Percentiles rank a stretch among this genome's conserved stretches.
Evolutionary conservation across 2,888 invertebrate species (phyloP).

Genomic region (Tachina grossa): DNA sequence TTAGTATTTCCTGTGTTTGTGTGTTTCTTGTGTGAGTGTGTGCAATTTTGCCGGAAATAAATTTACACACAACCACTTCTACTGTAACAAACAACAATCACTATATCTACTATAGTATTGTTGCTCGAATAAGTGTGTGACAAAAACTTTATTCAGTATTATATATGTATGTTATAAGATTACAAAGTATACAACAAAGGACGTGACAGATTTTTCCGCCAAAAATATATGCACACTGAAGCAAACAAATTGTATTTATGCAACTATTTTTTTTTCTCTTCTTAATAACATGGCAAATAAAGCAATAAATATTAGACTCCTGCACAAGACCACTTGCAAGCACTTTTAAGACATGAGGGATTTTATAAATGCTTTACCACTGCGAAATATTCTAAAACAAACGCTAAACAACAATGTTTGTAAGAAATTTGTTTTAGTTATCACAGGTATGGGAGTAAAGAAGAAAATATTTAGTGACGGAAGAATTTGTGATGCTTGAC

Average conservation of each 20-base stretch:
- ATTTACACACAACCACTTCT: background rate
- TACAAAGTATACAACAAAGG: conserved; percentile 14
- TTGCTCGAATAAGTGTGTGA: conserved; percentile 48
- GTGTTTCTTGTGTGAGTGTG: background rate
- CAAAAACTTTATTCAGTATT: conserved; percentile 52
- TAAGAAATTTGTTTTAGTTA: too few relatives aligned
- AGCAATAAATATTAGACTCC: conserved; percentile 9
- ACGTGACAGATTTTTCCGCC: conserved; percentile 66
- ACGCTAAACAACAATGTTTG: too few relatives aligned
- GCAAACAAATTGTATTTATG: conserved; percentile 23
- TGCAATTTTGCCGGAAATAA: background rate
- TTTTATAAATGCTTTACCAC: too few relatives aligned
- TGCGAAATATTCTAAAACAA: too few relatives aligned
- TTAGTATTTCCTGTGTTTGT: conserved; percentile 20
- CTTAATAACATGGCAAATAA: conserved; percentile 23
- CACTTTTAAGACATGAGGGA: too few relatives aligned
- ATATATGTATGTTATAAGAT: background rate
- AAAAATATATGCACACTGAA: conserved; percentile 53
- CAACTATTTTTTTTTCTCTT: conserved; percentile 3
- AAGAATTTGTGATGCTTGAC: too few relatives aligned
- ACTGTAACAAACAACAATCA: conserved; percentile 36
- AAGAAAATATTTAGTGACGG: too few relatives aligned
- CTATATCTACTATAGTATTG: conserved; percentile 39
- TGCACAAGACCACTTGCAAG: too few relatives aligned
- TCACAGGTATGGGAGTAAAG: too few relatives aligned